Percentiles rank a stretch among this genome's conserved stretches.
These are phyloP conservation scores for Montipora foliosa DNA, from an alignment of 64 coral and sea anemone genomes.

Conservation along the genomic window DNA sequence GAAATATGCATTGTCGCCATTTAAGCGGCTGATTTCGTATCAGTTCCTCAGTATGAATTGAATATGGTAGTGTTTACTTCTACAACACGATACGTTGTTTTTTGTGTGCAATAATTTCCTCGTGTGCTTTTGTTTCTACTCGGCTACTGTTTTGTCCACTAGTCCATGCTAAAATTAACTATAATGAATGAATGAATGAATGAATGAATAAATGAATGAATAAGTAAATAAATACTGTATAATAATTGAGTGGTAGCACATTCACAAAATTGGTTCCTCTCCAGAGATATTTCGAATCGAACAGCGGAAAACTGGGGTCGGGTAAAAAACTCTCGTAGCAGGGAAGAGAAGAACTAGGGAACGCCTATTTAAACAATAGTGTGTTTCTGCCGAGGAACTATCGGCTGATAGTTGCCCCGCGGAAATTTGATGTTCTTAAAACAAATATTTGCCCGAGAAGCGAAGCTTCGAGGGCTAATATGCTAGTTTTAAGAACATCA, in stretches of 20 bases:
- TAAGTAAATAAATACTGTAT: not conserved
- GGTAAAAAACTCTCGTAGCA: not conserved
- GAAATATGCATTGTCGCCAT: not conserved
- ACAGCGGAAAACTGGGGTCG: not conserved
- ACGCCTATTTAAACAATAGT: not conserved
- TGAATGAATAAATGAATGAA: too few relatives aligned
- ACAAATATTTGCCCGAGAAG: too few relatives aligned
- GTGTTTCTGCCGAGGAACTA: too few relatives aligned
- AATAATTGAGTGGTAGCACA: not conserved
- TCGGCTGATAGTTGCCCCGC: too few relatives aligned
- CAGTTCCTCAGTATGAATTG: not conserved
- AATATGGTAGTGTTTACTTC: not conserved
- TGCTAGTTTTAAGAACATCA: too few relatives aligned
- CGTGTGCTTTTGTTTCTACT: not conserved
- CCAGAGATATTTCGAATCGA: not conserved
- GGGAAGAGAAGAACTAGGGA: not conserved
- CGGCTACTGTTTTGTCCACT: constrained; percentile 1
- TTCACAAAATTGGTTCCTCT: constrained; percentile 2
- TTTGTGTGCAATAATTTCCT: not conserved
- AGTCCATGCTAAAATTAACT: not conserved
- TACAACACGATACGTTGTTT: not conserved
- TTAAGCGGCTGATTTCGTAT: not conserved
- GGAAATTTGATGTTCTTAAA: too few relatives aligned
- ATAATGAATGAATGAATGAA: not conserved
- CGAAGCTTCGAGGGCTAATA: too few relatives aligned